phyloP scores from a whole-genome alignment of 2,113 vertebrate genomes.

The Coptodon bakossiorum region DNA sequence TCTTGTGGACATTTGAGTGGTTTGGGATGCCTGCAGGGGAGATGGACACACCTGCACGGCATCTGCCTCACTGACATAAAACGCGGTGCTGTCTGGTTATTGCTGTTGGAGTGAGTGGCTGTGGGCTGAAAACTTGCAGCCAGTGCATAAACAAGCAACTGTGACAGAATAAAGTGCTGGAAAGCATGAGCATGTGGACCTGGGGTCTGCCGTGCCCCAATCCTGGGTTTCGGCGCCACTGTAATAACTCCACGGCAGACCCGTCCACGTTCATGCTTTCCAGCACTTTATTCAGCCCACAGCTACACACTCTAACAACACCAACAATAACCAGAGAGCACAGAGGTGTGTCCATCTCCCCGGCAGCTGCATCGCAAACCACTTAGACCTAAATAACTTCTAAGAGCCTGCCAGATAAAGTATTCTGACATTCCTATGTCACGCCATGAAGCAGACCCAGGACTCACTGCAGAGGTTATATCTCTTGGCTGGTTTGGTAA shows the following conservation, averaged over 20 bases:
- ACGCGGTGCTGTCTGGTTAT: background rate
- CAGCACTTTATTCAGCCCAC: background rate
- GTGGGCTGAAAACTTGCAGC: background rate
- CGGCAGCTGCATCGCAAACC: background rate
- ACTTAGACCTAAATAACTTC: background rate
- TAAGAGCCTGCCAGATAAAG: background rate
- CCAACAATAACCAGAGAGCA: background rate
- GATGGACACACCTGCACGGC: background rate
- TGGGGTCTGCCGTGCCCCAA: fast-evolving
- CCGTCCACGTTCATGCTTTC: background rate
- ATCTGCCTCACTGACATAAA: background rate
- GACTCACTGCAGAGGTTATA: background rate
- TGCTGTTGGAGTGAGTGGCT: background rate
- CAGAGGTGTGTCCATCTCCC: background rate
- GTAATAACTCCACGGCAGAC: background rate
- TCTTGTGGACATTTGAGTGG: background rate
- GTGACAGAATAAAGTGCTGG: background rate
- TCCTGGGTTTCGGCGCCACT: background rate
- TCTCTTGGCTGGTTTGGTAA: background rate
- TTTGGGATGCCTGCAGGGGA: background rate
- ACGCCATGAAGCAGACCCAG: background rate
- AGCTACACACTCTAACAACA: background rate
- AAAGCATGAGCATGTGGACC: fast-evolving
- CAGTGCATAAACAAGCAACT: background rate
- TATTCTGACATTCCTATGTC: background rate